Evolutionary conservation across 2,888 invertebrate species (phyloP), one percentile per base, ranked within the genome.

Genomic region (Eremobia ochroleuca): DNA sequence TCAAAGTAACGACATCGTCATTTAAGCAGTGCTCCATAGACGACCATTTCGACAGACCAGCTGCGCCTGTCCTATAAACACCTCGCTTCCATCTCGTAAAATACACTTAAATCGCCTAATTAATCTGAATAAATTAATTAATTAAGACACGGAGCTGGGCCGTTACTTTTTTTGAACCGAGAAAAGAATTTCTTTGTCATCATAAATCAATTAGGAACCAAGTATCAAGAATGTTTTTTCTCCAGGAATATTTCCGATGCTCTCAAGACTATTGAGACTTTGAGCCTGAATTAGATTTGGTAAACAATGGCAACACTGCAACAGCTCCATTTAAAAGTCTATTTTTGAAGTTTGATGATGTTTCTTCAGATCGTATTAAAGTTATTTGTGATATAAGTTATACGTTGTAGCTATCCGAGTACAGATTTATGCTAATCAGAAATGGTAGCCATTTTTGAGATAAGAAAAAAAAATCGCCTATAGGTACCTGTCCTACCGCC

Each of bases 111-210:
- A 87, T 87, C 86, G 87, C 87, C 89, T 91, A 92, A 92, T 93
- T 93, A 92, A 92, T 91, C 90, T 83, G 74, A 86, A 86, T 72
- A 88, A 92, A 92, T 93, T 91, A 93, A 93, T 93, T 91, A 93
- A 92, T 92, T 89, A 88, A 84, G 87, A 88, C 89, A 87, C 86
- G 83, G 85, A 85, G 86, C 87, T 69, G 62, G 77, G 85, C 87
- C 87, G 81, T 90, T 89, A 84, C 87, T 78, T 88, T 91, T 43
- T 86, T 90, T 86, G 28, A 84, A 76, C 75, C 68, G 67, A 73
- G 82, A 85, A 86, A 85, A 86, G 76, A 88, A 88, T 81, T 85
- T 81, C 83, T 81, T 74, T 87, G 90, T 87, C 88, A 88, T 80
- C 85, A 85, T 91, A 91, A 90, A 90, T 91, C 89, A 92, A 91